These are phyloP conservation scores for Saguinus imperator DNA, from an alignment of 2,113 vertebrate genomes.

Conservation along the genomic window DNA sequence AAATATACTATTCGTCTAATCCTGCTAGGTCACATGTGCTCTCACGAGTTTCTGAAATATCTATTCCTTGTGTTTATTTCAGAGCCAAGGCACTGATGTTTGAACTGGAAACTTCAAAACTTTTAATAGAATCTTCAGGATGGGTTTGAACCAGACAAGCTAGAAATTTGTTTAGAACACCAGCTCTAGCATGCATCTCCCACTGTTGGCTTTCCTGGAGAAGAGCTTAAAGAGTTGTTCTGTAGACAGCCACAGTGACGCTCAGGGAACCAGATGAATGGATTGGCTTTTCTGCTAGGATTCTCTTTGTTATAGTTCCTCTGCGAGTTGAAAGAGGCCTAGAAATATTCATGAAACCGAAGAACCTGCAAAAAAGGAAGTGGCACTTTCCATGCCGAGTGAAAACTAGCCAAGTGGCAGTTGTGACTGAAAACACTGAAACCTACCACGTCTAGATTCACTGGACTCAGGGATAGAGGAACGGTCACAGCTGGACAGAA, in stretches of 20 bases:
- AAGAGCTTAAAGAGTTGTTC: neutral
- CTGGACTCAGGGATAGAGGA: neutral
- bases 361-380: neutral
- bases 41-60: constrained; percentile 57
- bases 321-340: neutral
- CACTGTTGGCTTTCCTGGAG: neutral
- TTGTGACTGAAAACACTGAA: neutral
- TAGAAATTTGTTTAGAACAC: neutral
- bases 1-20: neutral
- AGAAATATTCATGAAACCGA: neutral
- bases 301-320: neutral
- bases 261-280: neutral
- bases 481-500: neutral
- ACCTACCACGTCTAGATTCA: neutral
- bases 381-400: constrained; percentile 15
- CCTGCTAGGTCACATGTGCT: constrained; percentile 58
- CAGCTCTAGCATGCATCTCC: neutral
- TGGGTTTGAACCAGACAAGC: neutral
- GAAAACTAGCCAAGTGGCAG: neutral
- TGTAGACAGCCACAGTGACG: neutral
- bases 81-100: constrained; percentile 44
- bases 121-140: neutral
- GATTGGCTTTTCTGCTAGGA: neutral
- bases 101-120: constrained; percentile 26
- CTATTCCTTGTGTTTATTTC: constrained; percentile 59